A percentile compares a stretch with the other conserved stretches of the same genome.
These are phyloP conservation scores for Pollenia labialis DNA, from an alignment of 2,888 invertebrate species.

Conservation along the genomic window DNA sequence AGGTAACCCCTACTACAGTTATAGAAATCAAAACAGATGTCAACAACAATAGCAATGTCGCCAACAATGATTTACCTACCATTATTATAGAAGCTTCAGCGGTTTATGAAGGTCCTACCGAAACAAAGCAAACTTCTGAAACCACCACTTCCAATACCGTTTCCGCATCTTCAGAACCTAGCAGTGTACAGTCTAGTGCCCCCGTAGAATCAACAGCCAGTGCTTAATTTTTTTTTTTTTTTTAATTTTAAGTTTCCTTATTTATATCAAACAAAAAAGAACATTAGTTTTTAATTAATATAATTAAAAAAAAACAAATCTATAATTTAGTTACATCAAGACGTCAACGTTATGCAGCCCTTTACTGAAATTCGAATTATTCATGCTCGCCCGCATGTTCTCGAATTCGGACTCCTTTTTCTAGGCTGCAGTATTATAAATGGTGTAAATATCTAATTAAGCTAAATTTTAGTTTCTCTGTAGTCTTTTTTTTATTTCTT, in stretches of 20 bases:
- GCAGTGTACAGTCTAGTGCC: slow-evolving; percentile 6
- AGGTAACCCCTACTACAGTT: slow-evolving; percentile 34
- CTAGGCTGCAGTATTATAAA: slow-evolving; percentile 75
- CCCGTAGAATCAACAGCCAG: slow-evolving; percentile 34
- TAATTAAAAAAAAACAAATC: slow-evolving; percentile 8
- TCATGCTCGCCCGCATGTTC: slow-evolving; percentile 2
- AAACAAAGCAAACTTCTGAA: slow-evolving; percentile 54
- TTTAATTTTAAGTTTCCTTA: slow-evolving; percentile 60
- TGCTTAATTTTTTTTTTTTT: slow-evolving; percentile 37
- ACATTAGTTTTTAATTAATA: slow-evolving; percentile 54
- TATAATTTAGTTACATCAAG: slow-evolving; percentile 33
- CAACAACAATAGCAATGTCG: slow-evolving; percentile 70
- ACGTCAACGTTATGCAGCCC: slow-evolving; percentile 37
- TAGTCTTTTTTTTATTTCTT: slow-evolving; percentile 42
- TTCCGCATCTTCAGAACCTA: slow-evolving; percentile 14
- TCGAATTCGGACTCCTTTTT: slow-evolving; percentile 44
- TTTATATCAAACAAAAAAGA: slow-evolving; percentile 48
- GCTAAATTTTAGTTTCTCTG: slow-evolving; percentile 40
- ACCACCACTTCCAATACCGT: not conserved
- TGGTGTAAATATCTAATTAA: slow-evolving; percentile 69
- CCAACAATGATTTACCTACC: slow-evolving; percentile 75
- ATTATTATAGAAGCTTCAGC: slow-evolving; percentile 79
- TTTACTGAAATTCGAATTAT: not conserved
- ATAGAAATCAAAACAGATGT: slow-evolving; percentile 69
- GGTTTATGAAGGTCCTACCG: slow-evolving; percentile 75